Percentiles rank a stretch among this genome's conserved stretches.
Evolutionary conservation across 2,797 vertebrate genomes (phyloP).

Genomic region (Emydoidea blandingii): DNA sequence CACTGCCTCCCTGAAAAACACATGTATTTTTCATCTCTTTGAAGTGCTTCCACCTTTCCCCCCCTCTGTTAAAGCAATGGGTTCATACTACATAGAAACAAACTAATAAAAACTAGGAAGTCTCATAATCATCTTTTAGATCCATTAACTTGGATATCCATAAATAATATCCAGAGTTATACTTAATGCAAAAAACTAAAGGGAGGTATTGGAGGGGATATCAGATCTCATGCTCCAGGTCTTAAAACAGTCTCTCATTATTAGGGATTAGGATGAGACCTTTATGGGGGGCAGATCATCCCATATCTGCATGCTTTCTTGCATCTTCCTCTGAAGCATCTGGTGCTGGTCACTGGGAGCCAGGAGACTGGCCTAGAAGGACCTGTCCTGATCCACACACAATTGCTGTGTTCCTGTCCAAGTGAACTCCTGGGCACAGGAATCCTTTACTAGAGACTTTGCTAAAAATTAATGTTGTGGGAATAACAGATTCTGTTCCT

Average conservation of each 20-base stretch:
- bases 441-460: background rate
- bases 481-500: background rate
- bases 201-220: background rate
- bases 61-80: rapidly evolving
- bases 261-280: background rate
- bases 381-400: rapidly evolving
- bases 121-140: background rate
- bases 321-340: background rate
- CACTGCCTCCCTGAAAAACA: background rate
- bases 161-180: background rate
- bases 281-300: background rate
- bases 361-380: rapidly evolving
- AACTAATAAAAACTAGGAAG: background rate
- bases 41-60: background rate
- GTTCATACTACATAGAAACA: background rate
- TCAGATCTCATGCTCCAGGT: rapidly evolving
- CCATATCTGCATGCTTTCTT: rapidly evolving
- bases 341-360: background rate
- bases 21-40: background rate
- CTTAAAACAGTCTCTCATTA: background rate
- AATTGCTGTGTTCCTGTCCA: rapidly evolving
- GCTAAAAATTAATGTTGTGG: background rate
- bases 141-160: background rate
- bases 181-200: background rate
- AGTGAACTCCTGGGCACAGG: background rate